These are phyloP conservation scores for Oeneis ivallda DNA, from an alignment of 2,888 invertebrate species.

Conservation along the genomic window DNA sequence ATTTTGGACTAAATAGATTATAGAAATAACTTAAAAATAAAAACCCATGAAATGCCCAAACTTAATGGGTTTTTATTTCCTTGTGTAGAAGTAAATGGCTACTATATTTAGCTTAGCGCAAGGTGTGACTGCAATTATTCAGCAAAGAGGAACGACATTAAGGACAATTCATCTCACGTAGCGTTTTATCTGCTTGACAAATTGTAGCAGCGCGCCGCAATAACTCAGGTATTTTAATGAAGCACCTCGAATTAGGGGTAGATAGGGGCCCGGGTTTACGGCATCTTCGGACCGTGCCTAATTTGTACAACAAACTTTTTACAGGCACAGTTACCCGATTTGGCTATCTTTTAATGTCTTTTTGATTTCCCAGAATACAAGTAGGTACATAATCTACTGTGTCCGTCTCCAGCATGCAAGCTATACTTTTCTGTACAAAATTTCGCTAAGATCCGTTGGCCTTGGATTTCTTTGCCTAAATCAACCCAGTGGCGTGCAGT, in stretches of 20 bases:
- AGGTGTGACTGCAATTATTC: slow-evolving; percentile 63
- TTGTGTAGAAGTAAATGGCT: neutral
- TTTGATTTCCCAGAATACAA: too few species aligned
- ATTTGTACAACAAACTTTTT: neutral
- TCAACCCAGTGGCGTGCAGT: too few species aligned
- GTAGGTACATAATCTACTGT: too few species aligned
- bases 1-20: too few species aligned
- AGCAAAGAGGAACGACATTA: slow-evolving; percentile 67
- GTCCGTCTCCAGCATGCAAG: too few species aligned
- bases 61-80: neutral
- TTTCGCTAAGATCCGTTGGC: too few species aligned
- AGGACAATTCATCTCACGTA: slow-evolving; percentile 74
- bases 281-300: neutral
- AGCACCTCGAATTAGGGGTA: slow-evolving; percentile 32
- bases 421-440: too few species aligned
- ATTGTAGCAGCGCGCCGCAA: slow-evolving; percentile 63
- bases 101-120: slow-evolving; percentile 17
- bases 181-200: slow-evolving; percentile 74
- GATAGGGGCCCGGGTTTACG: slow-evolving; percentile 17
- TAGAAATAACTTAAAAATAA: too few species aligned
- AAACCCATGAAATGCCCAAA: neutral
- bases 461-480: too few species aligned
- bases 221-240: slow-evolving; percentile 60
- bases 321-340: neutral
- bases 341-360: too few species aligned